Base-by-base conservation (phyloP, 2,888 invertebrate species). In the Meloe dianella region DNA sequence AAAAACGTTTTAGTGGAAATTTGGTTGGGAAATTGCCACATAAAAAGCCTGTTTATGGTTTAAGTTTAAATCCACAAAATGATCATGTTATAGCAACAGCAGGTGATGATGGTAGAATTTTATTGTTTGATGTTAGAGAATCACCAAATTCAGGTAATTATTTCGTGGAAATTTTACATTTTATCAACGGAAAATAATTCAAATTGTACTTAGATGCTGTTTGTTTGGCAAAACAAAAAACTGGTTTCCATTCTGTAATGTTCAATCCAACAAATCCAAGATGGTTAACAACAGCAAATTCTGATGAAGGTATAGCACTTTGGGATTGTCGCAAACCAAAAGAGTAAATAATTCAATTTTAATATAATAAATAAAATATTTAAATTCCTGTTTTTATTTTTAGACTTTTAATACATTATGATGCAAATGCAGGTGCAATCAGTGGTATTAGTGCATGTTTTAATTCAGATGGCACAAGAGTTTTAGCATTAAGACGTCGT, bases 391-490 rank as follows among this genome's bases (percentile, higher is more conserved):
- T 17, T n/a, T 17, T 54, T 65, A 67, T 72, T 80, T 82, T 41
- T 81, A 94, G 94, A 65, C 88, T 91, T 7, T 84, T 92, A 9
- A 83, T 93, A 61, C 89, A 90, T 71, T 95, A 93, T 79, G 83
- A 83, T 68, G 71, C 77, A 12, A 71, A 75, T 51, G 83, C 83
- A 32, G 88, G 88, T 61, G 88, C 90, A 51, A 83, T 86, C 0
- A 93, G 93, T 81, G 92, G 95, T 77, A 97, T 97, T 92, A 95
- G 94, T 79, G 96, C 95, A 1, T 88, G 95, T n/a, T 96, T 96
- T 83, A 95, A 95, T 83, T 85, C 88, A 10, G 85, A 86, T 32
- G 97, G 97, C 0, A 90, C 89, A 38, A 88, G 89, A 75, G 86
- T 97, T 59, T 84, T 97, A 32, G 95, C 94, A 2, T 84, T 97